A percentile compares a stretch with the other conserved stretches of the same genome.
phyloP scores from a whole-genome alignment of 2,888 invertebrate genomes.

The Hypolimnas misippus region DNA sequence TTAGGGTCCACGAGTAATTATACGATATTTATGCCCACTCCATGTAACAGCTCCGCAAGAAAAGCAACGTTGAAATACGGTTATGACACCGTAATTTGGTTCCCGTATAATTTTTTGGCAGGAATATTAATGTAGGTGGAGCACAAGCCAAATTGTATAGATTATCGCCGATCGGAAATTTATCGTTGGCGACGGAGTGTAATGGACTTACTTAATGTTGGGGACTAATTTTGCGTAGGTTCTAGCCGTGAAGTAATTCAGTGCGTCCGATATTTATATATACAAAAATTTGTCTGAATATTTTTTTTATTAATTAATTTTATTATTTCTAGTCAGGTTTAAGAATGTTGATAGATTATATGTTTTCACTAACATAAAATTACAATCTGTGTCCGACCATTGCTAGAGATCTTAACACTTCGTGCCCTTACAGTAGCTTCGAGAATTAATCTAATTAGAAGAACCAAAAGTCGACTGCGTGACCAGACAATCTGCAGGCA shows the following conservation, averaged over 20 bases:
- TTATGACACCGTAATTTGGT: constrained; percentile 39
- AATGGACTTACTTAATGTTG: constrained; percentile 37
- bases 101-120: constrained; percentile 47
- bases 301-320: too few species aligned
- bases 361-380: too few species aligned
- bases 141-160: constrained; percentile 50
- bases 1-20: constrained; percentile 62
- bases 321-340: too few species aligned
- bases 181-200: constrained; percentile 43
- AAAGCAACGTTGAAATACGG: constrained; percentile 51
- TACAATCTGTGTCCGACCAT: too few species aligned
- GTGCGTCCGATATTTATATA: constrained; percentile 18
- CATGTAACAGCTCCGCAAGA: constrained; percentile 32
- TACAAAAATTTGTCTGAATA: not conserved
- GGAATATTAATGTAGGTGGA: constrained; percentile 45
- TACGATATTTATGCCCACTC: constrained; percentile 67
- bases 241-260: constrained; percentile 11
- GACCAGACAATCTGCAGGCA: too few species aligned
- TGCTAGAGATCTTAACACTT: too few species aligned
- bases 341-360: too few species aligned
- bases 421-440: too few species aligned
- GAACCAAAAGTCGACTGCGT: too few species aligned
- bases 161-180: constrained; percentile 49
- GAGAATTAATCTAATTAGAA: too few species aligned
- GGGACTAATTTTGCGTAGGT: constrained; percentile 31